Evolutionary conservation across 2,113 vertebrate species (phyloP).

Genomic region (Calyptomena viridis): DNA sequence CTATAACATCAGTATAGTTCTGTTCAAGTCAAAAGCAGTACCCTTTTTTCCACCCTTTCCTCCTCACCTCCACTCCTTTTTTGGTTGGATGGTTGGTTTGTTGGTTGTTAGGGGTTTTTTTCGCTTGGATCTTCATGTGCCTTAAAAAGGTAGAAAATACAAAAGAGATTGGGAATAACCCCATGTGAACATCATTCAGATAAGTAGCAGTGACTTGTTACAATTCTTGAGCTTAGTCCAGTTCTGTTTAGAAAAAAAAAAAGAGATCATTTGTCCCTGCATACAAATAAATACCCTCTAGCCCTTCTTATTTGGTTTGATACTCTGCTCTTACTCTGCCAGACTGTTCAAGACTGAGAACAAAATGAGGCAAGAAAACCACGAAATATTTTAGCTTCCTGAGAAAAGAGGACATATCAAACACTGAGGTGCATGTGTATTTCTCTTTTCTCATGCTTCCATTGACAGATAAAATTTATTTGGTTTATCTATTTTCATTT

Average conservation of each 20-base stretch:
- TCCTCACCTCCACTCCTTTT: accelerated
- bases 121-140: neutral
- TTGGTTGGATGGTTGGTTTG: neutral
- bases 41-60: neutral
- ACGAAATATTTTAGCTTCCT: neutral
- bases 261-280: neutral
- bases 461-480: neutral
- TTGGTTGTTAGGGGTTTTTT: neutral
- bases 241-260: neutral
- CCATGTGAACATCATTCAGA: neutral
- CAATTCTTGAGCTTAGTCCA: neutral
- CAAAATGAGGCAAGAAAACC: neutral
- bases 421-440: neutral
- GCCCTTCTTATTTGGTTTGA: neutral
- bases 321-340: neutral
- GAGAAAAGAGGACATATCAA: neutral
- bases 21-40: neutral
- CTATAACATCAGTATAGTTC: neutral
- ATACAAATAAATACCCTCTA: neutral
- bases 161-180: neutral
- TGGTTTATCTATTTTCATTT: neutral
- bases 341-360: neutral
- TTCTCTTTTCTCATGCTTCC: neutral
- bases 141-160: neutral
- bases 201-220: neutral